Base-by-base conservation (phyloP, 2,113 vertebrate genomes). In the Prolemur simus region DNA sequence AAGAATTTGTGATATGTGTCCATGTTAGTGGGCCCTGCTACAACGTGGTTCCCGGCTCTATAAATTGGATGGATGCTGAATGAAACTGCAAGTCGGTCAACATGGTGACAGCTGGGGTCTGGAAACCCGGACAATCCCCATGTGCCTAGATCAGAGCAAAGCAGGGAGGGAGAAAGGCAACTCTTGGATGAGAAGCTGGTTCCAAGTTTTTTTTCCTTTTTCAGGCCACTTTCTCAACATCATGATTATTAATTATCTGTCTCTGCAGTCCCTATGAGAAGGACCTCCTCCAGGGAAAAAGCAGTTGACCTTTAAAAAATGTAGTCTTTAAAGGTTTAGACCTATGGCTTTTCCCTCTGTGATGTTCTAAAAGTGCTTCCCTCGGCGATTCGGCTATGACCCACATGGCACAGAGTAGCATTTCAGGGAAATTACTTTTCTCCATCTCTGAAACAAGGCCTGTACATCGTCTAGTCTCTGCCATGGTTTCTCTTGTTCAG, bases 361-460 rank as follows among this genome's bases (percentile, higher is more conserved):
- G 84, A 86, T 91, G 86, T 95, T 86, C 66, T 78, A 94, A 47
- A 83, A 74, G 29, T 96, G 68, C 34, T 93, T 87, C 87, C 56
- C 63, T 92, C 11, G 4, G 68, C 47, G 42, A 37, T 69, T 87
- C 34, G 37, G 20, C 21, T 8, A 34, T 73, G 82, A 95, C 82
- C 73, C 32, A 80, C 84, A 37, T 1, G 18, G 71, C 54, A 58
- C 13, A 81, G 83, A 91, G 95, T 20, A 78, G 92, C 23, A 47
- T 83, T 14, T 90, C 90, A 89, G 81, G 96, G 71, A 90, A 82
- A 80, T 96, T 95, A 49, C 23, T 74, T 93, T 94, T 68, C 60
- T 74, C 80, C 52, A 42, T 83, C 49, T 97, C 96, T 89, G n/a
- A 95, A 82, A 87, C 4, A 37, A 80, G 39, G 58, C 18, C 32